phyloP scores from a whole-genome alignment of 2,888 invertebrate genomes.

The Erpobdella octoculata region DNA sequence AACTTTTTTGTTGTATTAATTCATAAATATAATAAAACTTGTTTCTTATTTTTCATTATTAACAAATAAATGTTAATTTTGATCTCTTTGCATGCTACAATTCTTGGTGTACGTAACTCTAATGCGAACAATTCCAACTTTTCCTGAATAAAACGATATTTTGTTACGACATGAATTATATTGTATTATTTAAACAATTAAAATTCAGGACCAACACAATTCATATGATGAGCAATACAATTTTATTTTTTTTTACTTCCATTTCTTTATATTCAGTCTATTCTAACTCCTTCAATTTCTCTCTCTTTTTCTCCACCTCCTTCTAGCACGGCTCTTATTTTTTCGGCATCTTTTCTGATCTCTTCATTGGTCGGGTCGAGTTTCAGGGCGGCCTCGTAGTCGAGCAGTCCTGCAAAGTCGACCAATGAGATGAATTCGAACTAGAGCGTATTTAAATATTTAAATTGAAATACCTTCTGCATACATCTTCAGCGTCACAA shows the following conservation, averaged over 20 bases:
- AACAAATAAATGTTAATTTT: neutral
- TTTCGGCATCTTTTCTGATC: constrained; percentile 59
- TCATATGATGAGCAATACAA: too few relatives aligned
- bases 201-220: too few relatives aligned
- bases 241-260: too few relatives aligned
- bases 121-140: too few relatives aligned
- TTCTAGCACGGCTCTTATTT: constrained; percentile 47
- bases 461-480: constrained; percentile 55
- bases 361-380: constrained; percentile 61
- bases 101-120: too few relatives aligned
- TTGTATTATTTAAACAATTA: too few relatives aligned
- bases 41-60: neutral
- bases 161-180: too few relatives aligned
- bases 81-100: too few relatives aligned
- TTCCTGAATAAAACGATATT: too few relatives aligned
- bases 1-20: neutral
- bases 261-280: too few relatives aligned
- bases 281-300: neutral
- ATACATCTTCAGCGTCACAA: constrained; percentile 64
- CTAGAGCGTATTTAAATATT: neutral
- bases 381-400: constrained; percentile 67
- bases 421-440: neutral
- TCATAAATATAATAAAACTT: neutral
- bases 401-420: constrained; percentile 56
- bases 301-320: neutral